phyloP scores from a whole-genome alignment of 2,797 vertebrate genomes.

The Hypotaenidia okinawae region DNA sequence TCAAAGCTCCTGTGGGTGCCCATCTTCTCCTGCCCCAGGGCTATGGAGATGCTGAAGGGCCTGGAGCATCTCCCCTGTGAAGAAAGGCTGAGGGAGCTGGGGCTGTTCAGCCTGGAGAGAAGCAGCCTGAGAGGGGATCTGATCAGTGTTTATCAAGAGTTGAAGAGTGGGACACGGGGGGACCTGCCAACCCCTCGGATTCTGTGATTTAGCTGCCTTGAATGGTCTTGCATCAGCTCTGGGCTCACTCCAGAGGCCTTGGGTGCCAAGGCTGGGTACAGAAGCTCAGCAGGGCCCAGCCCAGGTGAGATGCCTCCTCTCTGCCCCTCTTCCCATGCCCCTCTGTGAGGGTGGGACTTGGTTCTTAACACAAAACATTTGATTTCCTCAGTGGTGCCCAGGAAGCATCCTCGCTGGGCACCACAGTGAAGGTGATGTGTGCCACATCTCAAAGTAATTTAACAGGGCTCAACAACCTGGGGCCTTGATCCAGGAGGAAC shows the following conservation, averaged over 20 bases:
- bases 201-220: too few relatives aligned
- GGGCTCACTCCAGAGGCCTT: fast-evolving
- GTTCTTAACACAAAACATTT: background rate
- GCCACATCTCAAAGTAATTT: background rate
- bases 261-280: fast-evolving
- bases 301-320: background rate
- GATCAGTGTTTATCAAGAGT: too few relatives aligned
- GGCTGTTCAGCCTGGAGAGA: too few relatives aligned
- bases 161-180: too few relatives aligned
- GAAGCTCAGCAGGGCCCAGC: background rate
- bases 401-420: fast-evolving
- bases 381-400: background rate
- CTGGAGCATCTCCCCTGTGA: too few relatives aligned
- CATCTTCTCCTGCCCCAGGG: background rate
- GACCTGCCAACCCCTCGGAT: too few relatives aligned
- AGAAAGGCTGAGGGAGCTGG: too few relatives aligned
- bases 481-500: too few relatives aligned
- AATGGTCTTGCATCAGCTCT: too few relatives aligned
- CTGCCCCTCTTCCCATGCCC: background rate
- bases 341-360: background rate
- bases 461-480: background rate
- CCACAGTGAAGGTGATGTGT: too few relatives aligned
- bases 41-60: too few relatives aligned
- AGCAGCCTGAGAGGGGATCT: too few relatives aligned
- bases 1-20: background rate